These are phyloP conservation scores for Oscheius onirici DNA, from an alignment of 2,888 invertebrate genomes.

Conservation along the genomic window DNA sequence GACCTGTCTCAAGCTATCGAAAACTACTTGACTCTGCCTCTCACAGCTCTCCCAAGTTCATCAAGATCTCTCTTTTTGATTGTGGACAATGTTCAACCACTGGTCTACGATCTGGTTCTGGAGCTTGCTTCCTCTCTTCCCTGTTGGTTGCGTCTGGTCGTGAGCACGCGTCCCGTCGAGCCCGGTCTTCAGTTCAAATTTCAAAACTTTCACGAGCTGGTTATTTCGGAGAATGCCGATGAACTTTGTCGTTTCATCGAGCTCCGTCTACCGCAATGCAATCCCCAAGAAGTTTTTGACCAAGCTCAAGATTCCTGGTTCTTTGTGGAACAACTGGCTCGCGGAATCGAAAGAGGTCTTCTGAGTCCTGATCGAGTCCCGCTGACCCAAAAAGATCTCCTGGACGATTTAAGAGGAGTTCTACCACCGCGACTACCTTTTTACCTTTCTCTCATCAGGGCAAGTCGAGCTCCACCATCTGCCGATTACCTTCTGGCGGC, in stretches of 20 bases:
- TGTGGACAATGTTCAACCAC: slow-evolving; percentile 36
- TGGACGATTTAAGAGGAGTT: slow-evolving; percentile 37
- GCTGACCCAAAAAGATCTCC: slow-evolving; percentile 30
- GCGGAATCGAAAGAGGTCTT: slow-evolving; percentile 41
- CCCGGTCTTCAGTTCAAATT: slow-evolving; percentile 4
- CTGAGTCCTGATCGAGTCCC: slow-evolving; percentile 33
- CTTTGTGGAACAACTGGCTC: slow-evolving; percentile 52
- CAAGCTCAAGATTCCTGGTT: slow-evolving; percentile 51
- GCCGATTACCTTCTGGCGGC: slow-evolving; percentile 48
- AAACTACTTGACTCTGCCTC: slow-evolving; percentile 47
- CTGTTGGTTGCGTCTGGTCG: slow-evolving; percentile 47
- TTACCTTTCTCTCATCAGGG: slow-evolving; percentile 39
- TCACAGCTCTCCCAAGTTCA: slow-evolving; percentile 49
- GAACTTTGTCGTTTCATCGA: slow-evolving; percentile 50
- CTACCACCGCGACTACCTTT: slow-evolving; percentile 46
- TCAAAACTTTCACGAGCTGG: slow-evolving; percentile 36
- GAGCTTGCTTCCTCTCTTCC: slow-evolving; percentile 40
- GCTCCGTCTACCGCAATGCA: slow-evolving; percentile 44
- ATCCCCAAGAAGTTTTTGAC: slow-evolving; percentile 37
- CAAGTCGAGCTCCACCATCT: slow-evolving; percentile 39
- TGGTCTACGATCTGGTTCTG: slow-evolving; percentile 12
- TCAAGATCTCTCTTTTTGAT: slow-evolving; percentile 46
- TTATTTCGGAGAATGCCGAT: slow-evolving; percentile 34
- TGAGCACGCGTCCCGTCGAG: slow-evolving; percentile 37
- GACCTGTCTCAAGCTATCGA: slow-evolving; percentile 45